Evolutionary conservation across 2,113 vertebrate species (phyloP).

Genomic region (Xerus inauris): DNA sequence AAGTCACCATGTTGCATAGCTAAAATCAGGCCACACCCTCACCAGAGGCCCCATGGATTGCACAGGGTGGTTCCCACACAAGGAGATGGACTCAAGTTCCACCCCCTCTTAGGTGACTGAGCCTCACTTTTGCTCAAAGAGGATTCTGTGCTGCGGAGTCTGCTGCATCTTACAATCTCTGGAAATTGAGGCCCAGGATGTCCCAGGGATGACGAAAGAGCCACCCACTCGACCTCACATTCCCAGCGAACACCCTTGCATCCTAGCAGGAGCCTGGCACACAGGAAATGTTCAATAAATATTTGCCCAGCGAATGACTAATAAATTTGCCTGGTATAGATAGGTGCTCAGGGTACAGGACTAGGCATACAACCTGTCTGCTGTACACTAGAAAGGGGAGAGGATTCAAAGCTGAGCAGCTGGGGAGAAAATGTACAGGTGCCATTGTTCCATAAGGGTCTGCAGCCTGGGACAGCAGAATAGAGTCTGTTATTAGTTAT

Average conservation of each 20-base stretch:
- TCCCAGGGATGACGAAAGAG: neutral
- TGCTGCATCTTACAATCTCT: neutral
- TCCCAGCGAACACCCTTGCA: fast-evolving
- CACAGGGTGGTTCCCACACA: neutral
- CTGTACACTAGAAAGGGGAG: neutral
- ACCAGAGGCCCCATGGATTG: neutral
- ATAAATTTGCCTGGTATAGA: neutral
- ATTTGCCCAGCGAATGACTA: neutral
- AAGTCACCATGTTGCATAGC: neutral
- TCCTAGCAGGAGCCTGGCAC: neutral
- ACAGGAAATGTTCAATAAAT: neutral
- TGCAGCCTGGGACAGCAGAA: neutral
- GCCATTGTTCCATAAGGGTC: neutral
- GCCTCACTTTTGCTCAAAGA: neutral
- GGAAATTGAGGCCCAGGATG: neutral
- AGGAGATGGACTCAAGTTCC: neutral
- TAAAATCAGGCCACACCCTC: neutral
- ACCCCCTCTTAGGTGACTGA: neutral
- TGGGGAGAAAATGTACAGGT: too few relatives aligned
- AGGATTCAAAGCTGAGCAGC: neutral
- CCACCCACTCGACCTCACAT: neutral
- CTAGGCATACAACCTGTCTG: neutral
- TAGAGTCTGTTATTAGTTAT: too few relatives aligned
- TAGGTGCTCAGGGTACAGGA: neutral
- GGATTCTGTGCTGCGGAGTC: neutral